phyloP scores from a whole-genome alignment of 2,113 vertebrate genomes.

The Suncus etruscus region DNA sequence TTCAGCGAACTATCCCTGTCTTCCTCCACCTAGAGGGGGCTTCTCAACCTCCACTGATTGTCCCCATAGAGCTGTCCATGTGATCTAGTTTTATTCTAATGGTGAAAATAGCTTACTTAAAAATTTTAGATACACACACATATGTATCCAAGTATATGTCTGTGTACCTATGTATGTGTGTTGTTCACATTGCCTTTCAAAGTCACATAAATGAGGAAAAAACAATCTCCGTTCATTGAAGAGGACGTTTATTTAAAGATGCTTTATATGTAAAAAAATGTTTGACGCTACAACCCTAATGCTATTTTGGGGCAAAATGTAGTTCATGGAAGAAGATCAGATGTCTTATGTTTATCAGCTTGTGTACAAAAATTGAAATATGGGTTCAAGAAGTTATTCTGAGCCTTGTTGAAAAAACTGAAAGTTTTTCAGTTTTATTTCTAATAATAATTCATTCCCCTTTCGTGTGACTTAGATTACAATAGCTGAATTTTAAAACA shows the following conservation, averaged over 20 bases:
- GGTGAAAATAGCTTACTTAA: constrained; percentile 67
- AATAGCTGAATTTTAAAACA: constrained; percentile 13
- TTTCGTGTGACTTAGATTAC: neutral
- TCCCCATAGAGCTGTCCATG: constrained; percentile 39
- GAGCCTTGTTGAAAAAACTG: constrained; percentile 53
- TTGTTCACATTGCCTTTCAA: constrained; percentile 44
- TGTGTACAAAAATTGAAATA: neutral
- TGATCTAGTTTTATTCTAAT: constrained; percentile 75
- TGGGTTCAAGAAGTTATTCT: constrained; percentile 46
- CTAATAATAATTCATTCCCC: neutral
- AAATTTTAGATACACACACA: neutral
- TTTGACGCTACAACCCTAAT: constrained; percentile 11
- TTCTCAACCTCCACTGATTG: constrained; percentile 20
- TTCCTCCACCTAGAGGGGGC: constrained; percentile 85
- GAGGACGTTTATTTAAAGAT: constrained; percentile 68
- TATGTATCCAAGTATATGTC: neutral
- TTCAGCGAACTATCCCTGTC: constrained; percentile 92
- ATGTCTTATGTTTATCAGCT: constrained; percentile 38
- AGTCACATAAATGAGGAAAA: neutral
- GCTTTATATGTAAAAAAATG: constrained; percentile 50
- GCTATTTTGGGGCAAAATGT: neutral
- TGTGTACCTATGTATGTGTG: constrained; percentile 13
- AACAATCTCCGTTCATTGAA: constrained; percentile 51
- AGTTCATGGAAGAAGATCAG: constrained; percentile 34
- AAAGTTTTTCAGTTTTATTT: constrained; percentile 22